phyloP scores from a whole-genome alignment of 1,140 invertebrate genomes.

The Polypedilum pembai region DNA sequence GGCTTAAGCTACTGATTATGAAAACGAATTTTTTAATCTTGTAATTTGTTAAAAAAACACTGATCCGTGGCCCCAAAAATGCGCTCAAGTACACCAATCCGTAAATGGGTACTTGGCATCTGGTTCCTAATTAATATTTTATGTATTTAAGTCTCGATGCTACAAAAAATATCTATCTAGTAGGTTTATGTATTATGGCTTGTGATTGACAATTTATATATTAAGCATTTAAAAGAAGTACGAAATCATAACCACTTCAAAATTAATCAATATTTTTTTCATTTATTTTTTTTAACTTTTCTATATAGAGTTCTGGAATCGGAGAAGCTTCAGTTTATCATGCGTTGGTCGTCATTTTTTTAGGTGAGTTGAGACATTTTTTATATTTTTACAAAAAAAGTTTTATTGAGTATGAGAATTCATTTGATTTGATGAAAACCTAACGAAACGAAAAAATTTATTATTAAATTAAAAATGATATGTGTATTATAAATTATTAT shows the following conservation, averaged over 20 bases:
- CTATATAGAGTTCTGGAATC: constrained; percentile 68
- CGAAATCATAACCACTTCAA: neutral
- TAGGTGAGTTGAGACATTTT: constrained; percentile 41
- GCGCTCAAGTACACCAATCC: too few relatives aligned
- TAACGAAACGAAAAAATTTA: too few relatives aligned
- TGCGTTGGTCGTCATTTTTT: constrained; percentile 96
- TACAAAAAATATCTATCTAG: neutral
- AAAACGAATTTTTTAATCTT: too few relatives aligned
- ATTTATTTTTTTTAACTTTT: constrained; percentile 30
- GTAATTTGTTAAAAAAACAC: too few relatives aligned
- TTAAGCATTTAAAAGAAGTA: neutral
- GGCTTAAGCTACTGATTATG: too few relatives aligned
- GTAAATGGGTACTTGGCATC: too few relatives aligned
- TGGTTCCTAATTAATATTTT: neutral
- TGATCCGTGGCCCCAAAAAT: too few relatives aligned
- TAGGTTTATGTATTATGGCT: neutral
- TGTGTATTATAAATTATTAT: too few relatives aligned
- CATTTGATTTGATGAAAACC: too few relatives aligned
- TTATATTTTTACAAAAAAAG: too few relatives aligned
- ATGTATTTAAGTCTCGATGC: neutral
- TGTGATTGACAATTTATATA: neutral
- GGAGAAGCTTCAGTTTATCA: constrained; percentile 94
- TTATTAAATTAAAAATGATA: too few relatives aligned
- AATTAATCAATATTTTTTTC: neutral
- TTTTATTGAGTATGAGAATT: too few relatives aligned